Percentiles rank a stretch among this genome's conserved stretches.
phyloP scores from a whole-genome alignment of 2,113 vertebrate species.

The Spheniscus mendiculus region DNA sequence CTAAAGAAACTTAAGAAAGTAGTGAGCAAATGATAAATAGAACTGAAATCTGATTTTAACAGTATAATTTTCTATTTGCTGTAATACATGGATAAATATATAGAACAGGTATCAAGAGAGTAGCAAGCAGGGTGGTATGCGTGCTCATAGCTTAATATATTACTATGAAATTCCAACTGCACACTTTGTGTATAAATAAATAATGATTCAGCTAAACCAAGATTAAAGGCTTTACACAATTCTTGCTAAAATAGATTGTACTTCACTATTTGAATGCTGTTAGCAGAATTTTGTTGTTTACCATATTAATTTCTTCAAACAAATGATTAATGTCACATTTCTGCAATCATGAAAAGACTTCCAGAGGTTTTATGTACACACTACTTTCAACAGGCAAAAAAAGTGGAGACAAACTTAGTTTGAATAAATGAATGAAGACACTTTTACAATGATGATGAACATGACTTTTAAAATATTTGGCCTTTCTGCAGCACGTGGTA shows the following conservation, averaged over 20 bases:
- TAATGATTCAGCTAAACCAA: not conserved
- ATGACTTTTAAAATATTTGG: not conserved
- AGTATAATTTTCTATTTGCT: not conserved
- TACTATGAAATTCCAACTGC: not conserved
- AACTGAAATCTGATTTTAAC: not conserved
- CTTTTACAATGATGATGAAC: not conserved
- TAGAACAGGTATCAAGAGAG: not conserved
- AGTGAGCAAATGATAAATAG: not conserved
- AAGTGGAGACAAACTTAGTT: not conserved
- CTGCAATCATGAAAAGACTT: not conserved
- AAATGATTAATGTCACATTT: not conserved
- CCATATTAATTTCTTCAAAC: not conserved
- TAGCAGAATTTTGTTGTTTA: not conserved
- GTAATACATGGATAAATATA: not conserved
- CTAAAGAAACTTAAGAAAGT: not conserved
- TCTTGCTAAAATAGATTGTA: not conserved
- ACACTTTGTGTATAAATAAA: not conserved
- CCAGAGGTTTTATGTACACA: not conserved
- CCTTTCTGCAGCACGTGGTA: not conserved
- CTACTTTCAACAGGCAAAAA: not conserved
- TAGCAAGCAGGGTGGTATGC: not conserved
- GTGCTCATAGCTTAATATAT: not conserved
- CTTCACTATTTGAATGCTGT: not conserved
- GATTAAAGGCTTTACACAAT: not conserved
- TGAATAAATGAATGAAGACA: not conserved